phyloP scores from a whole-genome alignment of 2,113 vertebrate species.

The Oncorhynchus gorbuscha region DNA sequence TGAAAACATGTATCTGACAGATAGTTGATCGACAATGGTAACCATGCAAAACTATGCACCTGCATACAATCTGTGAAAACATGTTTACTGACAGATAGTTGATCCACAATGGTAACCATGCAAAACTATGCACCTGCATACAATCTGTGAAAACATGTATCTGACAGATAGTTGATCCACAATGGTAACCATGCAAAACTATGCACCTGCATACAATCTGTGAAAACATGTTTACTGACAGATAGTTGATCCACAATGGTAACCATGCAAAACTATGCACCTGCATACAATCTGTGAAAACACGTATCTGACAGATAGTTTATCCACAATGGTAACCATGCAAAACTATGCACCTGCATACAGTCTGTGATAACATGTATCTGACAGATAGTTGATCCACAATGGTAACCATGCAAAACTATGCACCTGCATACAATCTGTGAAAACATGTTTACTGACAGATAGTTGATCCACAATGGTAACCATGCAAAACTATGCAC shows the following conservation, averaged over 20 bases:
- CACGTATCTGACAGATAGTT: background rate
- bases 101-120: background rate
- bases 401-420: background rate
- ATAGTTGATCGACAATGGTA: background rate
- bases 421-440: background rate
- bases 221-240: background rate
- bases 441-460: background rate
- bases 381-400: background rate
- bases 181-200: background rate
- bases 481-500: background rate
- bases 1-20: background rate
- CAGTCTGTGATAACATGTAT: background rate
- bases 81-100: background rate
- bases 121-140: constrained; percentile 1
- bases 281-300: background rate
- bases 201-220: background rate
- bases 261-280: background rate
- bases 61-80: background rate
- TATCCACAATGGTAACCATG: background rate
- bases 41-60: background rate
- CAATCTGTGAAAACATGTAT: background rate
- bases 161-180: background rate
- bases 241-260: background rate
- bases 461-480: background rate
- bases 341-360: constrained; percentile 1